Base-by-base conservation (phyloP, 2,888 invertebrate genomes). In the Brenthis hecate region DNA sequence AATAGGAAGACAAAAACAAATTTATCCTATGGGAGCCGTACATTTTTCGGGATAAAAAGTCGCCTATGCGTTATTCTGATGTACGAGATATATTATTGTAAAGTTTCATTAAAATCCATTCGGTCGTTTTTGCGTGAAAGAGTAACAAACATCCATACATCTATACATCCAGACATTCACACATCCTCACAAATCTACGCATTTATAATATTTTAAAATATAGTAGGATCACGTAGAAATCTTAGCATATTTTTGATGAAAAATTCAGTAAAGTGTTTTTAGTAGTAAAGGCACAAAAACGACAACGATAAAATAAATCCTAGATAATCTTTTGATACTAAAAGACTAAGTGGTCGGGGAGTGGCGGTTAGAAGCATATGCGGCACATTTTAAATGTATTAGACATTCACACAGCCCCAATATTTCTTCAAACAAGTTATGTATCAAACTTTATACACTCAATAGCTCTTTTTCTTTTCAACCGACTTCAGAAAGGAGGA, bases 271-370 rank as follows among this genome's bases (percentile, higher is more conserved):
- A 47, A 48, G 54, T 66, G 55, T 56, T 66, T 56, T 50, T 6
- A 43, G n/a, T 19, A 62, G 53, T 48, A 23, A 56, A 56, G 13
- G 13, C 56, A 43, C 50, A 56, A 11, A 66, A 50, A 56, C 19
- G 56, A 32, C 62, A 32, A 48, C 67, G 61, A 58, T 70, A 63
- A 70, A 70, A 70, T 64, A 68, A 65, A 69, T 67, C 65, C 69
- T 55, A 58, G 62, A 66, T 70, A 65, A 70, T 72, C 70, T 68
- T 70, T 65, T 56, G 63, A 68, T 64, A 55, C 66, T 70, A 70
- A 72, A 70, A 67, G 60, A 55, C 69, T 65, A 71, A 71, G 71
- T 71, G 63, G 48, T 57, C 63, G 51, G 63, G 68, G 65, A 48
- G 54, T 61, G 43, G 48, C 72, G 58, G 58, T 66, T 72, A 61